Evolutionary conservation across 2,797 vertebrate genomes (phyloP).

Genomic region (Melanotaenia boesemani): DNA sequence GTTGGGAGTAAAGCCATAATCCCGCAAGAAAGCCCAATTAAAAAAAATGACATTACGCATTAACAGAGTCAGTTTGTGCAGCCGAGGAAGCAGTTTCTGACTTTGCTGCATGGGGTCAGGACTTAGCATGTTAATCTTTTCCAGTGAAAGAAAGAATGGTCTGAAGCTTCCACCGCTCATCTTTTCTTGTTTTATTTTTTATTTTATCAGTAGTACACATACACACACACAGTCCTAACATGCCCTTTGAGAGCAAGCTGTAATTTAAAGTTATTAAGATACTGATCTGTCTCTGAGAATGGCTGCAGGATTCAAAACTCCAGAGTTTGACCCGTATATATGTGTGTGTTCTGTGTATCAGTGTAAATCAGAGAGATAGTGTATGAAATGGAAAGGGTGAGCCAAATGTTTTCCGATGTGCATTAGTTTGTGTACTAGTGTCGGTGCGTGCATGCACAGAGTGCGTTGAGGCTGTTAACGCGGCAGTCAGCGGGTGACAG

Average conservation of each 20-base stretch:
- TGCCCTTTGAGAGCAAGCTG: slow-evolving; percentile 43
- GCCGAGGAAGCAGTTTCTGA: too few relatives aligned
- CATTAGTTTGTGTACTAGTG: slow-evolving; percentile 4
- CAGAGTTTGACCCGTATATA: slow-evolving; percentile 25
- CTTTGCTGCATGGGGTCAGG: too few relatives aligned
- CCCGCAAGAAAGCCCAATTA: too few relatives aligned
- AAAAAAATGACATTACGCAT: too few relatives aligned
- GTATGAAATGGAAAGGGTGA: slow-evolving; percentile 22
- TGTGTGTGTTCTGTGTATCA: slow-evolving; percentile 15
- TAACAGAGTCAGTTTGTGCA: too few relatives aligned
- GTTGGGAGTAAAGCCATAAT: too few relatives aligned
- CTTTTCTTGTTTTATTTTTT: background rate
- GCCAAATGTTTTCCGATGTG: background rate
- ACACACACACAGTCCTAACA: slow-evolving; percentile 8
- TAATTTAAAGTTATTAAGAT: slow-evolving; percentile 68
- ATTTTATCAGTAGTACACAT: slow-evolving; percentile 16
- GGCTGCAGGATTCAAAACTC: slow-evolving; percentile 31
- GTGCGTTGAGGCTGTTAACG: slow-evolving; percentile 58
- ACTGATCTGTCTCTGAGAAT: slow-evolving; percentile 51
- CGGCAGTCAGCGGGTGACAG: slow-evolving; percentile 67
- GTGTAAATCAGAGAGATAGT: slow-evolving; percentile 18
- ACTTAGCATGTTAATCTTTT: too few relatives aligned
- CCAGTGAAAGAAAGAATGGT: too few relatives aligned
- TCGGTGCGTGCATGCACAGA: background rate
- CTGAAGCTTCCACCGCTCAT: too few relatives aligned